Base-by-base conservation (phyloP, 2,888 invertebrate genomes). In the Oxycera nigricornis region DNA sequence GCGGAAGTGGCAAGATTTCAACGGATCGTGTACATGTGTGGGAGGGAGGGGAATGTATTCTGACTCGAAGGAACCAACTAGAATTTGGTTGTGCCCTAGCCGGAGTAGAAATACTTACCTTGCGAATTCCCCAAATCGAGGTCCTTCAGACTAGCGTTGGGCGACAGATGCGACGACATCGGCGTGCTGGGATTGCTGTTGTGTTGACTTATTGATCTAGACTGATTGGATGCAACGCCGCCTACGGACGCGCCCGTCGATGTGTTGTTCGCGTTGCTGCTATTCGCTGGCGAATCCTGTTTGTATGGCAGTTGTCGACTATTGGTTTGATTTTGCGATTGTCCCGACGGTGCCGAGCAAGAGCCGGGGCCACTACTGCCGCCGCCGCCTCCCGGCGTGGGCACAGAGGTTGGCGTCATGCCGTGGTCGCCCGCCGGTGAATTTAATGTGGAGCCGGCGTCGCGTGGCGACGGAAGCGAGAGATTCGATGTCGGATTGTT, bases 171-270 rank as follows among this genome's bases (percentile, higher is more conserved):
- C 62, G 89, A 87, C 70, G 90, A 89, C 9, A 91, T 88, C 0
- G 92, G 92, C 28, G 92, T 92, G 72, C 91, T 89, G 9, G 92
- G 92, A 84, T 92, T 92, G 79, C 91, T 92, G 57, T 80, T 82
- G 79, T 90, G 89, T 82, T 89, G 90, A 75, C 89, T 85, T 79
- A 79, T 77, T 1, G 75, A 74, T 59, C 79, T 70, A 7, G 78
- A 72, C 68, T 73, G 22, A 73, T 75, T 79, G 30, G 75, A 77
- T 74, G 76, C 78, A 7, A 75, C 78, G 26, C 72, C 74, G 30
- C 73, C 75, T 9, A 79, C 78, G 76, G 78, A 77, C 28, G 76
- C 79, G 65, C 76, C 78, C 39, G 52, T 75, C 14, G 72, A 67
- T n/a, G 72, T 57, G 7, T 73, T 50, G 2, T 70, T 55, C 68